Evolutionary conservation across 1,140 invertebrate genomes (phyloP), one percentile per base, ranked within the genome.

Genomic region (Plectus sambesii): DNA sequence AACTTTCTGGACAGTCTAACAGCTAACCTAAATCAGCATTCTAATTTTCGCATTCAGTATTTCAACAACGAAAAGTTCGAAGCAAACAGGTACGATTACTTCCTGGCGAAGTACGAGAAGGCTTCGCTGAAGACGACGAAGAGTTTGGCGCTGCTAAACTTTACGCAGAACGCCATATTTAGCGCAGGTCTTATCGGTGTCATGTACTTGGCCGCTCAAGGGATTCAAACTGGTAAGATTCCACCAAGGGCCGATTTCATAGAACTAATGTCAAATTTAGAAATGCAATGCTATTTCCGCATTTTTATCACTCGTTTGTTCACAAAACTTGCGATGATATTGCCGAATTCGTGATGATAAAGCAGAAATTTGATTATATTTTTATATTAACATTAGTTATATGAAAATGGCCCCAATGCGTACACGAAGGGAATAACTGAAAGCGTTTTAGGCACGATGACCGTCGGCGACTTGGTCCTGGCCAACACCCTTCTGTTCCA

Each of bases 11-110:
- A n/a, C n/a, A n/a, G n/a, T n/a, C n/a, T n/a, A n/a, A n/a, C n/a
- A n/a, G n/a, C n/a, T n/a, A n/a, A n/a, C n/a, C n/a, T n/a, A n/a
- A n/a, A n/a, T n/a, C 20, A 42, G 19, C 44, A 23, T 17, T 33
- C 17, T 15, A 8, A 15, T 3, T 3, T 19, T 54, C 2, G 8
- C 19, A 9, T 71, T 51, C 69, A 90, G 84, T 98, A 97, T 74
- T 98, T 98, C 69, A 96, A 93, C 72, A 99, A 98, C 71, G 93
- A 99, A 74, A 76, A 80, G 56, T 92, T 86, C 71, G 93, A 99
- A 76, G 80, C 85, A 0, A 75, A 85, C 45, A 77, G 83, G 65
- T 98, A 98, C 68, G 87, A 98, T 67, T 73, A 78, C 55, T 80
- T 82, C 30, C 73, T 96, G 26, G 79, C 81, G 62, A 85, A 84